Base-by-base conservation (phyloP, 1,140 invertebrate species). In the Rhyzopertha dominica region DNA sequence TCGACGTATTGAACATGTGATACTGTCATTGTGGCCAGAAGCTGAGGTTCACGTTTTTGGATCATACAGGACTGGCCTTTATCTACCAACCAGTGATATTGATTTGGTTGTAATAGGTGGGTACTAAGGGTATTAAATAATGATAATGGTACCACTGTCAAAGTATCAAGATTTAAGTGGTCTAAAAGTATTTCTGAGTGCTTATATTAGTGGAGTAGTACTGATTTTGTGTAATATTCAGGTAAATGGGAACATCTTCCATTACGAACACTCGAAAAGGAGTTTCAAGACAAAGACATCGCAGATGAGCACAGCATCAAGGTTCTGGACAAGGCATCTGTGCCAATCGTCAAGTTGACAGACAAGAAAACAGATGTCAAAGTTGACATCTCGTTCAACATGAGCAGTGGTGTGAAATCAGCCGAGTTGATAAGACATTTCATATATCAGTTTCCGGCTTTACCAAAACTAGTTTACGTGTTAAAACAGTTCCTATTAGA, bases 381-480 rank as follows among this genome's bases (percentile, higher is more conserved):
- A 68, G 90, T 97, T 53, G 95, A 99, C 73, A 98, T 99, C 63
- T 96, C 93, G 61, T 98, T 98, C 74, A 98, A 97, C 69, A 95
- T 95, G 89, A 88, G 80, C 62, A 95, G 90, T 70, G 92, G 92
- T 25, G 85, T 95, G 10, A 90, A 90, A 74, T 95, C 92, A 61
- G 95, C 92, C 2, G 87, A 94, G 69, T 79, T 98, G 32, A 98
- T 99, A 44, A 94, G 92, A 65, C 79, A 84, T 45, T 62, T 56
- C 31, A 49, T 62, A 9, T 44, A 50, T 28, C 76, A 77, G 43
- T 98, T 83, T 74, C 92, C 92, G 16, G 83, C 86, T 40, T 74
- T 98, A 47, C 82, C 87, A 17, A 95, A 95, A 63, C 76, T 98
- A 57, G 93, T 98, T 49, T 84, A 98, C 71, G 93, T 98, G 37